Evolutionary conservation across 2,888 invertebrate genomes (phyloP).

Genomic region (Conops quadrifasciatus): DNA sequence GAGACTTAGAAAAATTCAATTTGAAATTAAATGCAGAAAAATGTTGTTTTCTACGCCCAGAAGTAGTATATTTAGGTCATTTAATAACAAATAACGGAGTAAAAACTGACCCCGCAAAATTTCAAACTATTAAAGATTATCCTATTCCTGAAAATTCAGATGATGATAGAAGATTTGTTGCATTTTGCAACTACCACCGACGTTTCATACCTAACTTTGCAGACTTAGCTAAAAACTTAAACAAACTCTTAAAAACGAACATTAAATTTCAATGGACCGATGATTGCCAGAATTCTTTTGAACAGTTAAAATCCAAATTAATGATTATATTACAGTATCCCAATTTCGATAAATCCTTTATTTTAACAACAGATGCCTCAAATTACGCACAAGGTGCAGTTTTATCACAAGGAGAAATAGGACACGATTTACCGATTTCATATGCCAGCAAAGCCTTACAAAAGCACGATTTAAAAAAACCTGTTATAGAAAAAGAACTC

Average conservation of each 20-base stretch:
- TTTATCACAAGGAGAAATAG: conserved; percentile 10
- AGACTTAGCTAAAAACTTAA: conserved; percentile 39
- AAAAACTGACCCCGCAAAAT: no score
- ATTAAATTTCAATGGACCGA: conserved; percentile 36
- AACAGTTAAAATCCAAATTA: conserved; percentile 31
- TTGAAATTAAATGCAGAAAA: no score
- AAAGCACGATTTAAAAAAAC: conserved; percentile 2
- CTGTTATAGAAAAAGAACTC: background rate
- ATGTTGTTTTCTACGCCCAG: no score
- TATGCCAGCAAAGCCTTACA: background rate
- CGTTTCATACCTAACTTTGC: conserved; percentile 42
- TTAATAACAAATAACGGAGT: no score
- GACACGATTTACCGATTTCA: conserved; percentile 6
- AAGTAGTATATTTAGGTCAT: no score
- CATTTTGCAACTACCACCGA: conserved; percentile 15
- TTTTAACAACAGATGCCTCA: conserved; percentile 11
- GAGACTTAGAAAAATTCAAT: no score
- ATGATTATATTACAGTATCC: conserved; percentile 36
- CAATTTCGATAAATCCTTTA: conserved; percentile 26
- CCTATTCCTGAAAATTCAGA: conserved; percentile 42
- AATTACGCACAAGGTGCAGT: background rate
- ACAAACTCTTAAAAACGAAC: conserved; percentile 39
- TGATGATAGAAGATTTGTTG: conserved; percentile 40
- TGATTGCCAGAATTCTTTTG: conserved; percentile 31
- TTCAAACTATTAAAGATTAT: no score